Base-by-base conservation (phyloP, 2,113 vertebrate species). In the Pygoscelis antarcticus region DNA sequence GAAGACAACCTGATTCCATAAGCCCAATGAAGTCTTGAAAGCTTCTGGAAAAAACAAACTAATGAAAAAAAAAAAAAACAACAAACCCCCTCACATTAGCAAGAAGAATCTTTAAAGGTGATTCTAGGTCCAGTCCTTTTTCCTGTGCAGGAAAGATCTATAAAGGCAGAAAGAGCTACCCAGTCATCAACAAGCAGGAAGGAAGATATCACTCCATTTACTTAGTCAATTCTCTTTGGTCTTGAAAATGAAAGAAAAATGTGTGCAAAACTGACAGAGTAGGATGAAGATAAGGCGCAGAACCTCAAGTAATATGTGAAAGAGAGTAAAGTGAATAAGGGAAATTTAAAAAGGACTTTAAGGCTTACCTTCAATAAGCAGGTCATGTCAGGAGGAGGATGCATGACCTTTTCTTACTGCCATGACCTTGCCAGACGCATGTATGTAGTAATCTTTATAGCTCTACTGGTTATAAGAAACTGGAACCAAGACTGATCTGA, bases 61-160 rank as follows among this genome's bases (percentile, higher is more conserved):
- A 21, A 20, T 29, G 6, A 42, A 38, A 46, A 42, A 20, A 36
- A 9, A 23, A 30, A 36, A 30, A 36, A 10, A 20, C 40, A 55
- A 29, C 2, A 16, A 49, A 18, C 4, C 2, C 6, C 16, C 2
- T 74, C 10, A 26, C 5, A 21, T 16, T 29, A 29, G 29, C 4
- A 77, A 72, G 10, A 47, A 26, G 9, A 36, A 11, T 30, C 10
- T 49, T 89, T 69, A 44, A 77, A 46, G 4, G 4, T 61, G 55
- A 38, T 55, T 80, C 22, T 25, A 55, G 18, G 29, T 34, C 57
- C 9, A 4, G 9, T 18, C 3, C 3, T 27, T 12, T 77, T 60
- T 68, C 11, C n/a, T 68, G 23, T 29, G 3, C 8, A 66, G 30
- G 11, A 58, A 47, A 71, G 25, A 15, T 3, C 4, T 71, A 8